Percentiles rank a stretch among this genome's conserved stretches.
These are phyloP conservation scores for Augochlora pura DNA, from an alignment of 1,140 invertebrate genomes.

Conservation along the genomic window DNA sequence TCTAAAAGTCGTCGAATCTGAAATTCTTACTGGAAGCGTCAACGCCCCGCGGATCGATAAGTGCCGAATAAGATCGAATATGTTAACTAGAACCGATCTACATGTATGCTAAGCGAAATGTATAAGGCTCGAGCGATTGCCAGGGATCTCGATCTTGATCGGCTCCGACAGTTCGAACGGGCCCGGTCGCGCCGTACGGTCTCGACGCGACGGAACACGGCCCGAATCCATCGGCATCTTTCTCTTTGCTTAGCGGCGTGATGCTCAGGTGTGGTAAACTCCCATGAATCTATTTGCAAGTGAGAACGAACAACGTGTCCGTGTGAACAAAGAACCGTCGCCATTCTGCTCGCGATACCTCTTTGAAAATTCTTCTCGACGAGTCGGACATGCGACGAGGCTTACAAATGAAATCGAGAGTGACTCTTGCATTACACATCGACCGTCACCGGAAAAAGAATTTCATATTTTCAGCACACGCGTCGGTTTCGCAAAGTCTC, in stretches of 20 bases:
- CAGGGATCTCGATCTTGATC: conserved; percentile 41
- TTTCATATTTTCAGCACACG: not conserved
- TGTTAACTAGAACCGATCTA: conserved; percentile 41
- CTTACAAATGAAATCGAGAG: not conserved
- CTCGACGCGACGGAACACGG: conserved; percentile 29
- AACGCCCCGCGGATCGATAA: conserved; percentile 23
- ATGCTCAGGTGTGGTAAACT: conserved; percentile 10
- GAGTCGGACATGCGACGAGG: conserved; percentile 14
- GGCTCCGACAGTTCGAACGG: conserved; percentile 9
- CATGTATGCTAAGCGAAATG: conserved; percentile 41
- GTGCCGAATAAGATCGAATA: conserved; percentile 34
- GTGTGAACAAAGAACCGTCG: conserved; percentile 34
- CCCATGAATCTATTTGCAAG: conserved; percentile 40
- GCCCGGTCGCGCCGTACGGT: not conserved
- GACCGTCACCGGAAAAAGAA: not conserved
- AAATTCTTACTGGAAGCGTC: conserved; percentile 25
- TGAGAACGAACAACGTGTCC: conserved; percentile 39
- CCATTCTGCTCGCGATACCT: conserved; percentile 8
- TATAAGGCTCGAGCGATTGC: conserved; percentile 33
- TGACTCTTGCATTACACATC: not conserved
- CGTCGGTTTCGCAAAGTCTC: too few relatives aligned
- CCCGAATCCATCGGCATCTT: conserved; percentile 39
- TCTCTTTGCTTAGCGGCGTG: conserved; percentile 15
- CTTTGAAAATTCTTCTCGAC: conserved; percentile 6
- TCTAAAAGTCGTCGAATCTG: conserved; percentile 21